A percentile compares a stretch with the other conserved stretches of the same genome.
Conservation (phyloP, 1,140 invertebrate species). For the Phthorimaea operculella region DNA sequence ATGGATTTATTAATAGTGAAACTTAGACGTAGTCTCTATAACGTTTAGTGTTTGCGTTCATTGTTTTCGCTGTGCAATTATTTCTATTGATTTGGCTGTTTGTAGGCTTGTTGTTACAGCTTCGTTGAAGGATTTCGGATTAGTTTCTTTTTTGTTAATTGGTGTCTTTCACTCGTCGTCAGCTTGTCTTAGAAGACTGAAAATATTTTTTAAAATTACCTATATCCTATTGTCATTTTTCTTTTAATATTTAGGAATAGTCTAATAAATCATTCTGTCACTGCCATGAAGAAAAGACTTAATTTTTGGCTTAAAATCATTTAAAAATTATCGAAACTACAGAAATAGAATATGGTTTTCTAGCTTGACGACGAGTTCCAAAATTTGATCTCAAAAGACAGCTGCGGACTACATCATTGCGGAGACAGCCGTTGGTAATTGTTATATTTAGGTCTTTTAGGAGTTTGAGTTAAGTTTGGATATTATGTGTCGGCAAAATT, state of each 20-base stretch:
- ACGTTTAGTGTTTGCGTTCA: conserved; percentile 56
- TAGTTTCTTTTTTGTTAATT: conserved; percentile 38
- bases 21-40: conserved; percentile 59
- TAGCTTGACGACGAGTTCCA: conserved; percentile 14
- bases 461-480: conserved; percentile 52
- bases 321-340: too few relatives aligned
- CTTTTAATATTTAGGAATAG: too few relatives aligned
- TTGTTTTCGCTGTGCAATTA: conserved; percentile 65
- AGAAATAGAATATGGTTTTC: not conserved
- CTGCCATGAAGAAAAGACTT: too few relatives aligned
- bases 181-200: not conserved
- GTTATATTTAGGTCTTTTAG: conserved; percentile 43
- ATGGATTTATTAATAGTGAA: conserved; percentile 64
- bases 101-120: conserved; percentile 46
- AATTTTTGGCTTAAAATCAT: too few relatives aligned
- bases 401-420: conserved; percentile 54
- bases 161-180: conserved; percentile 18
- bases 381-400: conserved; percentile 62
- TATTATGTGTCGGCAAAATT: conserved; percentile 55
- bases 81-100: conserved; percentile 47
- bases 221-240: too few relatives aligned
- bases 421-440: conserved; percentile 57
- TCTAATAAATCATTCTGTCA: too few relatives aligned
- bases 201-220: too few relatives aligned
- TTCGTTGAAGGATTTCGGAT: conserved; percentile 36